phyloP scores from a whole-genome alignment of 2,113 vertebrate species.

The Colistium nudipinnis region DNA sequence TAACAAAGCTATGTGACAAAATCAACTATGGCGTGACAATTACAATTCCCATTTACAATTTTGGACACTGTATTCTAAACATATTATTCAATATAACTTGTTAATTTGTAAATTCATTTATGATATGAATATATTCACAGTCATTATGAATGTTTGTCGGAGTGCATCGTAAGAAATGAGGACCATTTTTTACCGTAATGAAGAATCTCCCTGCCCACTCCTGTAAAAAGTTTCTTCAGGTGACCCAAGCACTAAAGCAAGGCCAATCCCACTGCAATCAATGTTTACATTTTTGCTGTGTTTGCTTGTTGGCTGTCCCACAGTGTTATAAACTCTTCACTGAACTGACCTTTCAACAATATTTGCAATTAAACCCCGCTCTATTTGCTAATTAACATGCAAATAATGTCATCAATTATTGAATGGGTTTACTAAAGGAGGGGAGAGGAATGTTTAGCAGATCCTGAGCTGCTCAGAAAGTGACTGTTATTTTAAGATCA shows the following conservation, averaged over 20 bases:
- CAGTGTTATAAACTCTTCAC: constrained; percentile 25
- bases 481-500: constrained; percentile 24
- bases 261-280: neutral
- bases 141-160: no score
- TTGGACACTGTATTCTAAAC: neutral
- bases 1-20: no score
- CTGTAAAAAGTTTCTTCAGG: neutral
- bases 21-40: no score
- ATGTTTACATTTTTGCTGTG: neutral
- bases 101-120: no score
- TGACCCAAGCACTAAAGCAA: neutral
- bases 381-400: constrained; percentile 79
- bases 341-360: constrained; percentile 71
- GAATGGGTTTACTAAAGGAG: constrained; percentile 77
- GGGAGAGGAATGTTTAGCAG: constrained; percentile 38
- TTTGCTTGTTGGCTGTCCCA: constrained; percentile 29
- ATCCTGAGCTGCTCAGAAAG: constrained; percentile 9
- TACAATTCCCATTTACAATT: no score
- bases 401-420: constrained; percentile 79
- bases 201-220: neutral
- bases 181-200: neutral
- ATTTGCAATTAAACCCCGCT: constrained; percentile 80
- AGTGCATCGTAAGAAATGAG: neutral
- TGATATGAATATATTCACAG: neutral
- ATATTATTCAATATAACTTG: no score